Conservation (phyloP, 1,140 invertebrate species). For the Euura lappo region DNA sequence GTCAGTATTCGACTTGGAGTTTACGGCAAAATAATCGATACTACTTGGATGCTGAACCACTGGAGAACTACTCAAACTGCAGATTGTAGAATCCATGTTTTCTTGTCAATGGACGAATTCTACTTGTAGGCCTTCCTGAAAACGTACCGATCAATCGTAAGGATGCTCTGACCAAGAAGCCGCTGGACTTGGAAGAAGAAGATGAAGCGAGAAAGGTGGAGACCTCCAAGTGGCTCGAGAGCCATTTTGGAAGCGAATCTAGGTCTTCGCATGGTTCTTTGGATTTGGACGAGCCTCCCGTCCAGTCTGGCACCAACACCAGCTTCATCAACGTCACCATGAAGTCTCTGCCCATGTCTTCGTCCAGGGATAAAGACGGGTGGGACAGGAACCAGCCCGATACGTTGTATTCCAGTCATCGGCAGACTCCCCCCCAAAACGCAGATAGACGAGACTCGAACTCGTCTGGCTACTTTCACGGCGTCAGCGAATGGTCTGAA, state of each 20-base stretch:
- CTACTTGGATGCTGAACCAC: no score
- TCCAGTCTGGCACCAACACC: constrained; percentile 60
- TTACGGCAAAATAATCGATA: no score
- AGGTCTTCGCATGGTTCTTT: constrained; percentile 75
- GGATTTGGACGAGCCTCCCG: constrained; percentile 55
- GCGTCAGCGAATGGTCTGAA: constrained; percentile 80
- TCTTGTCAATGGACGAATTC: constrained; percentile 30
- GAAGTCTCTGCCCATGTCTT: constrained; percentile 67
- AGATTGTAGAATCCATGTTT: neutral
- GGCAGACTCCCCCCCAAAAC: constrained; percentile 26
- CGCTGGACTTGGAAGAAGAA: constrained; percentile 84
- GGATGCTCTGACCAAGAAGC: constrained; percentile 79
- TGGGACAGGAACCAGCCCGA: constrained; percentile 52
- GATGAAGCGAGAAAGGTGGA: constrained; percentile 87
- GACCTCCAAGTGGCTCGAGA: constrained; percentile 88
- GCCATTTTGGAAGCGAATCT: constrained; percentile 87
- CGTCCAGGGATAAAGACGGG: constrained; percentile 37
- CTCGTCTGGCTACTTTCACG: constrained; percentile 66
- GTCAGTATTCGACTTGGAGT: constrained; percentile 6
- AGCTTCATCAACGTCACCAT: constrained; percentile 81
- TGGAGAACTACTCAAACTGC: neutral
- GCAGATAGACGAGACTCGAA: constrained; percentile 50
- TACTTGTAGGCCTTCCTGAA: constrained; percentile 35
- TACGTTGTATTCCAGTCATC: constrained; percentile 31
- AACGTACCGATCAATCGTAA: constrained; percentile 67